Evolutionary conservation across 2,113 vertebrate species (phyloP).

Genomic region (Oophaga pumilio): DNA sequence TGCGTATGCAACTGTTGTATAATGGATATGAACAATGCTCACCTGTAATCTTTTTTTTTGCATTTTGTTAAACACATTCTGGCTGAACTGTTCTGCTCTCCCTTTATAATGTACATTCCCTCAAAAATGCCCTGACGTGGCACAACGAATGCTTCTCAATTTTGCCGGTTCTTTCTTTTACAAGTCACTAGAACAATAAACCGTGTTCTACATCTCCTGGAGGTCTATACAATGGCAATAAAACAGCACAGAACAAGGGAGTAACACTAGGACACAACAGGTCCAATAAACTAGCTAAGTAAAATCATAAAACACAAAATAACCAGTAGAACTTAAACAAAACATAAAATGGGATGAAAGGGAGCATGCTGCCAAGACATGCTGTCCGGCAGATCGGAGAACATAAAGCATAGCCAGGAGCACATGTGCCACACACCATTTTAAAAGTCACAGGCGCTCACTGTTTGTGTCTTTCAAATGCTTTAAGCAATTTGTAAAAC

Average conservation of each 20-base stretch:
- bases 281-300: conserved; percentile 44
- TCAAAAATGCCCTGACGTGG: background rate
- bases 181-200: conserved; percentile 50
- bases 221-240: conserved; percentile 54
- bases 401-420: conserved; percentile 30
- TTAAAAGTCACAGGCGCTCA: background rate
- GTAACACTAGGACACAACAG: conserved; percentile 25
- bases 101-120: conserved; percentile 23
- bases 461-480: background rate
- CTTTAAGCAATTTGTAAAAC: background rate
- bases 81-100: background rate
- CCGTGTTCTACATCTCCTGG: conserved; percentile 45
- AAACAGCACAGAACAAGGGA: conserved; percentile 43
- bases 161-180: conserved; percentile 19
- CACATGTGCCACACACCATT: background rate
- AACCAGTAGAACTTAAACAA: conserved; percentile 46
- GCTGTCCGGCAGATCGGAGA: conserved; percentile 44
- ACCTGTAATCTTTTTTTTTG: background rate
- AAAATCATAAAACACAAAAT: conserved; percentile 51
- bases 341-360: conserved; percentile 51
- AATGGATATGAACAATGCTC: conserved; percentile 31
- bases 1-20: conserved; percentile 4
- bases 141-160: conserved; percentile 19
- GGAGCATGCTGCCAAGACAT: conserved; percentile 29
- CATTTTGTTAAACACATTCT: conserved; percentile 6